These are phyloP conservation scores for Bryconaethiops microstoma DNA, from an alignment of 2,797 vertebrate genomes.

Conservation along the genomic window DNA sequence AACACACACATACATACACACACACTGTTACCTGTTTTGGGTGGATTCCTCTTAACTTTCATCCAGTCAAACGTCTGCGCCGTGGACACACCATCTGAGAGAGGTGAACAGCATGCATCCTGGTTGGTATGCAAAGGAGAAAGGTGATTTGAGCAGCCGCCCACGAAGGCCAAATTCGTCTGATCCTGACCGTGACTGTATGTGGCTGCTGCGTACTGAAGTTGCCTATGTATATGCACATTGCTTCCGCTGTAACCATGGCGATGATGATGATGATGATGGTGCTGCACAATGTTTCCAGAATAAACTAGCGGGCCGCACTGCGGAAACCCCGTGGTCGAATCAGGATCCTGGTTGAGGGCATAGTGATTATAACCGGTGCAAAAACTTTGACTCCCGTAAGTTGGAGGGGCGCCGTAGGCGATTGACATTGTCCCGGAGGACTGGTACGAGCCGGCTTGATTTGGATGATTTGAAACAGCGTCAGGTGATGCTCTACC, in stretches of 20 bases:
- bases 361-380: conserved; percentile 87
- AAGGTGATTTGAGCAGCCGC: conserved; percentile 84
- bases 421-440: conserved; percentile 82
- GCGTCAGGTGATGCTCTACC: conserved; percentile 86
- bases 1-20: not conserved
- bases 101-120: conserved; percentile 87
- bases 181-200: conserved; percentile 91
- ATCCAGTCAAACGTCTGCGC: conserved; percentile 99
- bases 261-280: conserved; percentile 55
- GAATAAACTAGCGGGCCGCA: conserved; percentile 91
- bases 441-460: conserved; percentile 87
- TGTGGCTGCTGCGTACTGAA: conserved; percentile 85
- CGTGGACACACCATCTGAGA: conserved; percentile 83
- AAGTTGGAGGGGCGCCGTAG: conserved; percentile 85
- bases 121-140: conserved; percentile 89
- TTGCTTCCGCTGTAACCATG: conserved; percentile 85
- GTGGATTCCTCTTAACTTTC: conserved; percentile 98
- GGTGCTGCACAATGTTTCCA: conserved; percentile 88
- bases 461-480: conserved; percentile 73
- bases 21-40: conserved; percentile 91
- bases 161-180: conserved; percentile 77
- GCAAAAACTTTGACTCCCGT: conserved; percentile 88
- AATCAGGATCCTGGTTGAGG: conserved; percentile 90
- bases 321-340: conserved; percentile 84
- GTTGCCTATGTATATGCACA: conserved; percentile 79